phyloP scores from a whole-genome alignment of 2,888 invertebrate genomes.

The Agonum fuliginosum region DNA sequence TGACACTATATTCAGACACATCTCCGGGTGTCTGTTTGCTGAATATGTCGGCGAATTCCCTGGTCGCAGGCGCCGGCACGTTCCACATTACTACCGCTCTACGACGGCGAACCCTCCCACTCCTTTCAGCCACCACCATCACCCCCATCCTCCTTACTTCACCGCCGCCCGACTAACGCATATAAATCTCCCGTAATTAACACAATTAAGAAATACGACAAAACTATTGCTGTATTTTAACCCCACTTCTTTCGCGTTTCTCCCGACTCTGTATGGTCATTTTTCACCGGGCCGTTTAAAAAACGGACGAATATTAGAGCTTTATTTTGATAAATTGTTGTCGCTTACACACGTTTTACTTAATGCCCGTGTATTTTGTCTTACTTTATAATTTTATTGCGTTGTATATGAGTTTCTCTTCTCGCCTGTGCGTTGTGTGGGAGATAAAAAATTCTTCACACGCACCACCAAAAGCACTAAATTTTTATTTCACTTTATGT shows the following conservation, averaged over 20 bases:
- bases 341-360: constrained; percentile 58
- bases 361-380: constrained; percentile 58
- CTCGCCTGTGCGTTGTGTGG: background rate
- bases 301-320: constrained; percentile 57
- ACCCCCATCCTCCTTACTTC: background rate
- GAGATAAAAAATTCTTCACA: constrained; percentile 21
- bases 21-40: constrained; percentile 67
- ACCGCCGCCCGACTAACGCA: constrained; percentile 14
- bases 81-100: constrained; percentile 67
- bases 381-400: constrained; percentile 57
- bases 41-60: constrained; percentile 68
- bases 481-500: constrained; percentile 5
- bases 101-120: constrained; percentile 51
- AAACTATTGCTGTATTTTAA: constrained; percentile 59
- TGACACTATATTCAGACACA: constrained; percentile 67
- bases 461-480: constrained; percentile 9
- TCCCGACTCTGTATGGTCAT: constrained; percentile 12
- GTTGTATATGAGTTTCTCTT: constrained; percentile 39
- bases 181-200: constrained; percentile 60
- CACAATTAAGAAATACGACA: constrained; percentile 60
- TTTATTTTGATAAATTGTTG: constrained; percentile 60
- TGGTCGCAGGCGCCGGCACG: constrained; percentile 66
- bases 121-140: background rate
- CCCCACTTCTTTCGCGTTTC: background rate
- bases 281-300: constrained; percentile 44